These are phyloP conservation scores for Pollimyrus isidori DNA, from an alignment of 2,113 vertebrate species.

Conservation along the genomic window DNA sequence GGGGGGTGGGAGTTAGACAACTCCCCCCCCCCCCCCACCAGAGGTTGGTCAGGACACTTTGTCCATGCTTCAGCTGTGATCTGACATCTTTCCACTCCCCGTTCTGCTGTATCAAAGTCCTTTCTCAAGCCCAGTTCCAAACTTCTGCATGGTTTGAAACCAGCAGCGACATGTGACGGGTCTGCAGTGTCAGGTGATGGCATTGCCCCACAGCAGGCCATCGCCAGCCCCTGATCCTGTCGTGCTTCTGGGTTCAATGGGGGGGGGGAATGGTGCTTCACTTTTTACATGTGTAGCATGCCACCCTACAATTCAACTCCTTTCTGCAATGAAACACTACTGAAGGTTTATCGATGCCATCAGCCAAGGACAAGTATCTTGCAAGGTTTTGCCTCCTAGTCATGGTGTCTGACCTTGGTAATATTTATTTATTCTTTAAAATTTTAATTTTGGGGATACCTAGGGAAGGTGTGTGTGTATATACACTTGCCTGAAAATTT, in stretches of 20 bases:
- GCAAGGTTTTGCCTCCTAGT: neutral
- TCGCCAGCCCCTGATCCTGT: neutral
- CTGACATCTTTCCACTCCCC: neutral
- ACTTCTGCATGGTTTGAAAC: neutral
- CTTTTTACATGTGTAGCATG: neutral
- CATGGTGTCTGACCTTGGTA: neutral
- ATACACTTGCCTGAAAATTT: constrained; percentile 43
- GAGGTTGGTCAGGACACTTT: neutral
- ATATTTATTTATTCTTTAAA: constrained; percentile 17
- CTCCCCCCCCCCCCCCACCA: neutral
- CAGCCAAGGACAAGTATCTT: neutral
- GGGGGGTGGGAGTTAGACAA: no score
- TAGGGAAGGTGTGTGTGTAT: constrained; percentile 24
- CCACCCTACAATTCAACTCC: neutral
- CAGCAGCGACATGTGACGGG: neutral
- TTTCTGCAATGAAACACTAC: neutral
- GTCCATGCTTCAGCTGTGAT: neutral
- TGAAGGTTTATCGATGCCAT: neutral
- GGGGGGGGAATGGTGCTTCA: neutral
- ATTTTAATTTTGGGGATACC: constrained; percentile 26
- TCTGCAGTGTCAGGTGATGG: neutral
- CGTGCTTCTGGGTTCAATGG: neutral
- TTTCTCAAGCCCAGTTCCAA: neutral
- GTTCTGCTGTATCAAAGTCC: neutral
- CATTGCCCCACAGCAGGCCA: neutral